These are phyloP conservation scores for Pygmarrhopalites habei DNA, from an alignment of 1,140 invertebrate species.

Conservation along the genomic window DNA sequence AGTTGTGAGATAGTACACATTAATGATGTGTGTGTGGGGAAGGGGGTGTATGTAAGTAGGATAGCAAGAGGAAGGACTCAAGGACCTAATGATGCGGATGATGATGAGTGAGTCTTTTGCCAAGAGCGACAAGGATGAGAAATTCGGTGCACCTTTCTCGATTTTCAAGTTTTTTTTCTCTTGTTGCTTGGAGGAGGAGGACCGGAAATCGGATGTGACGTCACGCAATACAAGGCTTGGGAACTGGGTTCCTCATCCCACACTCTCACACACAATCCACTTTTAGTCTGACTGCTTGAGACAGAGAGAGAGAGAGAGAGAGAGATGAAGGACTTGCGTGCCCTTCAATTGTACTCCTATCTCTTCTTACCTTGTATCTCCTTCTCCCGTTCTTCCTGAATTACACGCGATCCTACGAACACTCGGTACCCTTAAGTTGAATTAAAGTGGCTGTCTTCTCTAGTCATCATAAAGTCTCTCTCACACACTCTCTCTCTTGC, in stretches of 20 bases:
- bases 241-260: neutral
- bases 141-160: slow-evolving; percentile 8
- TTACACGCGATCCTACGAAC: too few relatives aligned
- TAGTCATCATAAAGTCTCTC: neutral
- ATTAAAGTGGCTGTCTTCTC: too few relatives aligned
- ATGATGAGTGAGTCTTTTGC: neutral
- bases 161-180: neutral
- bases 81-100: neutral
- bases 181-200: too few relatives aligned
- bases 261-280: neutral
- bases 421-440: too few relatives aligned
- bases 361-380: too few relatives aligned
- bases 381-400: too few relatives aligned
- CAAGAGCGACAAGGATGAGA: neutral
- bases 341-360: too few relatives aligned
- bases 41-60: too few relatives aligned
- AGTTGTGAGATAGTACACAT: too few relatives aligned
- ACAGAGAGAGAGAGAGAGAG: too few relatives aligned
- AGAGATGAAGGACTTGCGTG: neutral
- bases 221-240: neutral
- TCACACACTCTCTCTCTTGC: neutral
- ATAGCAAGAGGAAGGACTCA: neutral
- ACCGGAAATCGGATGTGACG: slow-evolving; percentile 6
- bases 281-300: too few relatives aligned
- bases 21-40: too few relatives aligned